phyloP scores from a whole-genome alignment of 2,888 invertebrate genomes.

The Drosophila nr. perissopoda region DNA sequence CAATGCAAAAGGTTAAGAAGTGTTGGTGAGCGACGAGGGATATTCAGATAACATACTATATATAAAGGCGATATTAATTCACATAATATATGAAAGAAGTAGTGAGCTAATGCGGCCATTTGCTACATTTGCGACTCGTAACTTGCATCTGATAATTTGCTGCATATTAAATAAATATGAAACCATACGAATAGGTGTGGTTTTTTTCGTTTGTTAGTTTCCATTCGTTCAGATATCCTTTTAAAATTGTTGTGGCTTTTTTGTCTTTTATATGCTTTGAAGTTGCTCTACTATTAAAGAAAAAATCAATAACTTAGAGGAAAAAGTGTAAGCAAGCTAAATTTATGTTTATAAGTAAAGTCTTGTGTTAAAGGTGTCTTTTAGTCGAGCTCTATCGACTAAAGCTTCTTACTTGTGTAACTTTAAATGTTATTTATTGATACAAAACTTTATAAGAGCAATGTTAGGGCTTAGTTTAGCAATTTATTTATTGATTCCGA shows the following conservation, averaged over 20 bases:
- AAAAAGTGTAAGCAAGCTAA: not conserved
- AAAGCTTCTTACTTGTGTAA: not conserved
- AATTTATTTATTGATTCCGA: not conserved
- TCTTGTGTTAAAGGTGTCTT: not conserved
- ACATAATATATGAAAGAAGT: not conserved
- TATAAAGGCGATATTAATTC: not conserved
- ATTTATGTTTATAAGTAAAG: not conserved
- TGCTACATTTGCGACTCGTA: not conserved
- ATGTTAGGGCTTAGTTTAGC: not conserved
- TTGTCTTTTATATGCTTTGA: not conserved
- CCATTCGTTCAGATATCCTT: not conserved
- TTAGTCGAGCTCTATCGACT: not conserved
- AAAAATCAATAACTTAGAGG: not conserved
- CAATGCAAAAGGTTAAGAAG: not conserved
- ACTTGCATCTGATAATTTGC: not conserved
- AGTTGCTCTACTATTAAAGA: not conserved
- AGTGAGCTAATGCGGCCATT: not conserved
- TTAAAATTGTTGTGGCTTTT: not conserved
- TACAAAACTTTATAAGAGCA: not conserved
- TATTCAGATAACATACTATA: too few species aligned
- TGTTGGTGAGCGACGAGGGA: not conserved
- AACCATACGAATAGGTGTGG: not conserved
- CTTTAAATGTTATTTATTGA: not conserved
- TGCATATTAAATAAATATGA: not conserved
- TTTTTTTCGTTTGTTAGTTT: not conserved